Base-by-base conservation (phyloP, 2,113 vertebrate species). In the Alectura lathami region DNA sequence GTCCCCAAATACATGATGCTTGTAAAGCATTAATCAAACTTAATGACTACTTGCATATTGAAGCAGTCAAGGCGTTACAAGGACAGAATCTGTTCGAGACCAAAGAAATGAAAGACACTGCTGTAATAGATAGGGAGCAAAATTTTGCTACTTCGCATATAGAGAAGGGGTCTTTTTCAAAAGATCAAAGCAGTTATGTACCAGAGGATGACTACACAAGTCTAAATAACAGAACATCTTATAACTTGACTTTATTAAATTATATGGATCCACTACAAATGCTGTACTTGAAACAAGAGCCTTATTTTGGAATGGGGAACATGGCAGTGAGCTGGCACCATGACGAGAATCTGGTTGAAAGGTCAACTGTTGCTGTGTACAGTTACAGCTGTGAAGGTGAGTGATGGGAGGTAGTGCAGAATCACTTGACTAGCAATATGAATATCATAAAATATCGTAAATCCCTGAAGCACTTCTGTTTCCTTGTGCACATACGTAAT, bases 271-370 rank as follows among this genome's bases (percentile, higher is more conserved):
- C 99, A 0, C 96, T 97, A 22, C 96, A 98, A 85, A 99, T 99
- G 98, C 96, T 96, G 11, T 99, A 98, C 86, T 98, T 99, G 92
- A 99, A 99, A 94, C 99, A 99, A 87, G 99, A 99, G 36, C 99
- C 99, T 1, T 99, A 99, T 91, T 99, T 99, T 54, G 99, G 98
- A 87, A 99, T 99, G 99, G 99, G 99, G 45, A 99, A 97, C 89
- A 99, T 99, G 99, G 99, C 99, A 1, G 99, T 99, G 86, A 99
- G 99, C 92, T 99, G 99, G 99, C 99, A 99, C 94, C 99, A 99
- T 2, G 99, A 99, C 1, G 99, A 99, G 97, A 99, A 99, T 86
- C 98, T 99, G 91, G 97, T 99, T 93, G 98, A 98, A 51, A 97
- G 98, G 91, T 99, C 99, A 3, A 98, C 99, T 0, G 98, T 99